Conservation (phyloP, 2,888 invertebrate species). For the Coleophora deauratella region DNA sequence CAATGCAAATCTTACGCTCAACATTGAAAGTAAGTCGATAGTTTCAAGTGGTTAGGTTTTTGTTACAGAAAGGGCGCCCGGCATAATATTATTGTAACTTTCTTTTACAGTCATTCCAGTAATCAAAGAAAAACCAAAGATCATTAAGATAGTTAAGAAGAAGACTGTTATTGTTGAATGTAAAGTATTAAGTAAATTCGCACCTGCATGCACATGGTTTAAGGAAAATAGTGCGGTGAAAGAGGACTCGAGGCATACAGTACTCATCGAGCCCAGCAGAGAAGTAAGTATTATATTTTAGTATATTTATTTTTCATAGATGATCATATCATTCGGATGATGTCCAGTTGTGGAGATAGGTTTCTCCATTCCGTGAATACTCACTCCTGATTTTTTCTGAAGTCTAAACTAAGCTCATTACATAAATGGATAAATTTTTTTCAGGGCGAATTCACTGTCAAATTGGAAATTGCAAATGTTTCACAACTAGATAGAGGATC, state of each 20-base stretch:
- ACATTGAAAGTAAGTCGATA: constrained; percentile 92
- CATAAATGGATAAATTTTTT: constrained; percentile 19
- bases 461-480: constrained; percentile 91
- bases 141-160: constrained; percentile 93
- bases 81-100: constrained; percentile 10
- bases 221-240: constrained; percentile 87
- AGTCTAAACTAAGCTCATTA: background rate
- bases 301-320: too few species aligned
- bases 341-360: too few species aligned
- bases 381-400: too few species aligned
- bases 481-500: constrained; percentile 87
- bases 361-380: too few species aligned
- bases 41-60: background rate
- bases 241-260: constrained; percentile 83
- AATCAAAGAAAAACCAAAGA: constrained; percentile 93
- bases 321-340: too few species aligned
- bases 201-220: constrained; percentile 95
- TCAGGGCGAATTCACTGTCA: constrained; percentile 91
- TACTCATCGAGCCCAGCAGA: constrained; percentile 85
- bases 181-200: constrained; percentile 93
- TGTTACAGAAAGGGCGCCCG: too few species aligned
- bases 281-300: constrained; percentile 72
- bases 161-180: constrained; percentile 95
- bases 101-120: constrained; percentile 86
- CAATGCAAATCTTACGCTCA: constrained; percentile 96